Evolutionary conservation across 2,113 vertebrate species (phyloP), one percentile per base, ranked within the genome.

Genomic region (Clarias gariepinus): DNA sequence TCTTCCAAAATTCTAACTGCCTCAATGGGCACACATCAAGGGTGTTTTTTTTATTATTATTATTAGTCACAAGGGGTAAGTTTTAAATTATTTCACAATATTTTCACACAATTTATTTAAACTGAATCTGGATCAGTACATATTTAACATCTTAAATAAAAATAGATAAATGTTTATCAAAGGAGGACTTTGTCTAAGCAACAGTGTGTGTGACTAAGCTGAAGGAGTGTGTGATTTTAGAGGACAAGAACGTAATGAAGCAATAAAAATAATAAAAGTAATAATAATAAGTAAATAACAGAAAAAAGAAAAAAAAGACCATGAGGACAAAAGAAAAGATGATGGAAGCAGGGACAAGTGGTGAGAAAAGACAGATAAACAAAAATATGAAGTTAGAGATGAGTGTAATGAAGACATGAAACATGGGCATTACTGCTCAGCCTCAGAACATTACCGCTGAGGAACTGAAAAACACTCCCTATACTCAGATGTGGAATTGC

Each of bases 401-500:
- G 57, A 58, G 30, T 61, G 30, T 61, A 81, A 81, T 61, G 30
- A 74, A 61, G 25, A 89, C 18, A 60, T n/a, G n/a, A 57, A 63
- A 53, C 18, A 74, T 71, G 63, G 63, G 55, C 47, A 69, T 83
- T 83, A 83, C 64, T 66, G n/a, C 64, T 68, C 4, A 69, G 63
- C 79, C 58, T 58, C 68, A 74, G 53, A 63, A 60, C 25, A 10
- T 55, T 21, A 23, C 30, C 11, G 53, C 55, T 81, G 41, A 21
- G 63, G 19, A 18, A 60, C 36, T 47, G 74, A 66, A 47, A 85
- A 30, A 71, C 60, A 21, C 41, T 8, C 63, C 2, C 86, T 87
- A 81, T 88, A 87, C 88, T 85, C 87, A 91, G 82, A 88, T 92
- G 87, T 92, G 91, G 89, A 91, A 90, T 0, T 87, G 85, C 68